Conservation (phyloP, 2,113 vertebrate genomes). For the Camarhynchus parvulus region DNA sequence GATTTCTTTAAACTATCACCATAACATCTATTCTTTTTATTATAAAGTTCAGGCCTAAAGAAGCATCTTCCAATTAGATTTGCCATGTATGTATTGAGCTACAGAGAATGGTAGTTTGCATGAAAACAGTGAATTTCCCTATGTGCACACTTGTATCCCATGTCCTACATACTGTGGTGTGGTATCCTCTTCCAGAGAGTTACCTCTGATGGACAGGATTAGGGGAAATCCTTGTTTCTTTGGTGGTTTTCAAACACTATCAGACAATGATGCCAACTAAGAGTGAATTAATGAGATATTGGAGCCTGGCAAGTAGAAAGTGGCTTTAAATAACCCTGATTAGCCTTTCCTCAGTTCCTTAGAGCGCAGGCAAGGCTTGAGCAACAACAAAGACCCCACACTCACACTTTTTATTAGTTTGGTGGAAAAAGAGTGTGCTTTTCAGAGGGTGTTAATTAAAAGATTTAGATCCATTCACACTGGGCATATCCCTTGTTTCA, state of each 20-base stretch:
- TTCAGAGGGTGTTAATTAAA: constrained; percentile 94
- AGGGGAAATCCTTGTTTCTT: constrained; percentile 91
- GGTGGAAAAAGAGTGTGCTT: constrained; percentile 88
- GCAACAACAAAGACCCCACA: constrained; percentile 83
- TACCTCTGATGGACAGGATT: constrained; percentile 92
- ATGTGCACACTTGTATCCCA: not conserved
- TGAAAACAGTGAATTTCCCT: not conserved
- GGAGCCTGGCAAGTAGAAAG: constrained; percentile 79
- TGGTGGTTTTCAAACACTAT: constrained; percentile 88
- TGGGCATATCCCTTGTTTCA: constrained; percentile 75
- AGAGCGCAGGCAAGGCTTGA: constrained; percentile 66
- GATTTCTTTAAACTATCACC: not conserved
- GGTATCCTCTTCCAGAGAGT: constrained; percentile 78
- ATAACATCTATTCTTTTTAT: not conserved
- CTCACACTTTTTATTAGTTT: constrained; percentile 89
- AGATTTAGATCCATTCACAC: constrained; percentile 87
- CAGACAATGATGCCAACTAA: constrained; percentile 89
- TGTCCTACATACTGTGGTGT: constrained; percentile 7
- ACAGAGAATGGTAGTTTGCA: not conserved
- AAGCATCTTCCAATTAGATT: not conserved
- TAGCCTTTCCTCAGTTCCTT: constrained; percentile 77
- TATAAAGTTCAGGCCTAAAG: not conserved
- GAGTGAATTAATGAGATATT: constrained; percentile 88
- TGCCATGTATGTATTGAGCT: not conserved
- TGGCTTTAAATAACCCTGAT: constrained; percentile 88